Evolutionary conservation across 2,888 invertebrate species (phyloP), one percentile per base, ranked within the genome.

Genomic region (Dicyrtomina minuta): DNA sequence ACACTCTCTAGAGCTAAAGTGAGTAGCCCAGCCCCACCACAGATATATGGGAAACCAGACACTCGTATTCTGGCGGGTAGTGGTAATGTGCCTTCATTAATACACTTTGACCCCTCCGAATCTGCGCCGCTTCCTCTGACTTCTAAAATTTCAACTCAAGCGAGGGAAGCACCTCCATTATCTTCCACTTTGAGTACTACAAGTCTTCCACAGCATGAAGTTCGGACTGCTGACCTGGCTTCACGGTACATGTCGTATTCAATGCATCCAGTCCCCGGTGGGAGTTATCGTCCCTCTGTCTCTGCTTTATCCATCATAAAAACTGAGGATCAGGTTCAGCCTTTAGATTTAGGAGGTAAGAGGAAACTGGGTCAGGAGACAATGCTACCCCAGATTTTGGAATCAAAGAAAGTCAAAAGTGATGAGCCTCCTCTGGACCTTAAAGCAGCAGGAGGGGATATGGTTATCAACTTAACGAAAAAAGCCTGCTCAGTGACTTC

Each of bases 11-110:
- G 75, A 33, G 72, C 72, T 46, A 76, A 89, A 83, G 90, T 90
- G 56, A 90, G 89, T 79, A 89, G 89, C 80, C 90, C 90, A 0
- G 90, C 90, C 68, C 90, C 90, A 56, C 88, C 87, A 64, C 89
- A 89, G 80, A 88, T 90, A 72, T 90, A 90, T 80, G 89, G 58
- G n/a, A 33, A 58, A 33, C 58, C 39, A 8, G 39, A 20, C 3
- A 39, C 39, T 39, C 3, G 33, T 33, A 33, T 33, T 5, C 3
- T 3, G 33, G 33, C 4, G 33, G 8, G 33, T 8, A 33, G 33
- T 33, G 8, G 86, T 49, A 87, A 87, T 17, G 86, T 86, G 67
- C 85, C 84, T 73, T 83, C 86, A 49, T 86, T 83, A 44, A 83
- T 83, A 73, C 83, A 83, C 64, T 75, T 80, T 74, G 78, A 79